Evolutionary conservation across 1,140 invertebrate genomes (phyloP).

Genomic region (Panonychus citri): DNA sequence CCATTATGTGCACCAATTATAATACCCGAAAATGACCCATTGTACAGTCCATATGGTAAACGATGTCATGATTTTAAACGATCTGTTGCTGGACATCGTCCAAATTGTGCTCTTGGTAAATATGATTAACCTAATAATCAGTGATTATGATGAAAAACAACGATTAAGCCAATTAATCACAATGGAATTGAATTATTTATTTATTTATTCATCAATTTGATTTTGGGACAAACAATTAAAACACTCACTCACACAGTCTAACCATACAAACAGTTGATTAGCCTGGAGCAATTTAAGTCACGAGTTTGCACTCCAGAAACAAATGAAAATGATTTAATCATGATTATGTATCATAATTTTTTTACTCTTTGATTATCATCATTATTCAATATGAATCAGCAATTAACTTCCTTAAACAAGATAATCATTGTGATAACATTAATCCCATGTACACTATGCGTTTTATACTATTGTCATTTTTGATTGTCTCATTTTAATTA

Average conservation of each 20-base stretch:
- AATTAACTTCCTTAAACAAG: too few relatives aligned
- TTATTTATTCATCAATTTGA: too few relatives aligned
- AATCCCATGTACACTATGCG: too few relatives aligned
- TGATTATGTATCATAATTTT: too few relatives aligned
- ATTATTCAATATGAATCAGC: too few relatives aligned
- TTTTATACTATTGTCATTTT: too few relatives aligned
- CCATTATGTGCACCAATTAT: not conserved
- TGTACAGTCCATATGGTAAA: conserved; percentile 36
- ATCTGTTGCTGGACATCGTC: conserved; percentile 25
- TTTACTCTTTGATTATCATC: too few relatives aligned
- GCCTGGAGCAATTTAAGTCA: not conserved
- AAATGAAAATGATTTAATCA: not conserved
- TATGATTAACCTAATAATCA: not conserved
- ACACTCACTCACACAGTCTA: not conserved
- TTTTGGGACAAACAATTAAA: too few relatives aligned
- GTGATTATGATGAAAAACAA: conserved; percentile 5
- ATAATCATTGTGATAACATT: too few relatives aligned
- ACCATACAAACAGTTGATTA: not conserved
- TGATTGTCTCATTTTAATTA: not conserved
- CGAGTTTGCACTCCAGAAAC: not conserved
- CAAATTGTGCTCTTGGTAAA: conserved; percentile 27
- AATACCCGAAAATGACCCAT: conserved; percentile 48
- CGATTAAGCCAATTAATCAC: not conserved
- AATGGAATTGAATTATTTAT: conserved; percentile 1
- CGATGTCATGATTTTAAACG: conserved; percentile 23